Evolutionary conservation across 2,888 invertebrate species (phyloP).

Genomic region (Halictus ligatus): DNA sequence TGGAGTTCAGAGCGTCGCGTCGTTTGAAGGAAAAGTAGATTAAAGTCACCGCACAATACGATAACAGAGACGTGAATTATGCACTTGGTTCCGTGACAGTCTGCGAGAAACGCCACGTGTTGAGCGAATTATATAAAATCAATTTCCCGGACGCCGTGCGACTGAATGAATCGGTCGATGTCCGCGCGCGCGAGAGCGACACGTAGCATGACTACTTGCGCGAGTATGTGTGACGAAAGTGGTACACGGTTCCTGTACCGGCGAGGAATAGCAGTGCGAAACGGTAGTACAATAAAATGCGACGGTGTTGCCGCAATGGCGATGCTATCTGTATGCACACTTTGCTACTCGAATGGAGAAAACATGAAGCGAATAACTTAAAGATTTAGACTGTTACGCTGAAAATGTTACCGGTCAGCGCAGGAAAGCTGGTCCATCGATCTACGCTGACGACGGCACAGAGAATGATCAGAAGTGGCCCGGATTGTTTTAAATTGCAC

Average conservation of each 20-base stretch:
- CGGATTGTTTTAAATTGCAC: too few species aligned
- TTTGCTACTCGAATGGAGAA: not conserved
- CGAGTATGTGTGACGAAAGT: conserved; percentile 49
- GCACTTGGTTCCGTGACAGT: not conserved
- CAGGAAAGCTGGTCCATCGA: not conserved
- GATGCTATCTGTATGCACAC: conserved; percentile 21
- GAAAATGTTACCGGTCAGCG: not conserved
- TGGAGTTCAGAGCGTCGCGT: not conserved
- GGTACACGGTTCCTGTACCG: conserved; percentile 46
- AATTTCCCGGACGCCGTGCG: not conserved
- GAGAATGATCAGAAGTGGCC: not conserved
- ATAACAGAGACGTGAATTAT: not conserved
- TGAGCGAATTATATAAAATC: conserved; percentile 1
- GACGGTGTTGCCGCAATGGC: not conserved
- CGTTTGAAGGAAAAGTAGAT: not conserved
- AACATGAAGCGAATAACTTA: not conserved
- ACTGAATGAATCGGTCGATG: conserved; percentile 37
- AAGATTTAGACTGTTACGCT: not conserved
- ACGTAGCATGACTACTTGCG: not conserved
- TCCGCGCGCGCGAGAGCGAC: not conserved
- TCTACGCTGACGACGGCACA: not conserved
- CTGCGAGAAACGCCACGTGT: not conserved
- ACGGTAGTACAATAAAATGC: conserved; percentile 37
- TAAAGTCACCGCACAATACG: not conserved
- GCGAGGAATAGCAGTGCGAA: conserved; percentile 26